Evolutionary conservation across 2,797 vertebrate genomes (phyloP), one percentile per base, ranked within the genome.

Genomic region (Arctocebus calabarensis): DNA sequence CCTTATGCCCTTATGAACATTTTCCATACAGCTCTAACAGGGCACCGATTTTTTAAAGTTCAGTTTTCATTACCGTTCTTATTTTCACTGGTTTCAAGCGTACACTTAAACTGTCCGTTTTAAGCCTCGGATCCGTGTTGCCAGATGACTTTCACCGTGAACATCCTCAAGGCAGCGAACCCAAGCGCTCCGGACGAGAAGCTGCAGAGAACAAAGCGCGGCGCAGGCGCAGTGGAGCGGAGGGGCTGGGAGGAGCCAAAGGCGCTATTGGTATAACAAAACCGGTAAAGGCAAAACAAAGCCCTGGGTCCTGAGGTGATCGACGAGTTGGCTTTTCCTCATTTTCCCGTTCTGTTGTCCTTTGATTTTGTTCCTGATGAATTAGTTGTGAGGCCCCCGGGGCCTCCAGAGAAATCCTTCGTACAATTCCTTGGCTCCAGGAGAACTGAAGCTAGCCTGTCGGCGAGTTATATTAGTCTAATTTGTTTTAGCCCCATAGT

Each of bases 161-260:
- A 61, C 10, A 7, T 32, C 79, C 5, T 5, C 52, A 2, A 2
- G 5, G 29, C 34, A 5, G 25, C 0, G 6, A 7, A 8, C 8
- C 43, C 20, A 3, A 2, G 20, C 5, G 57, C 62, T 4, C n/a
- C 0, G 17, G 1, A 45, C 3, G 4, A 1, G 10, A 43, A 37
- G 3, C 29, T 1, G 3, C 64, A 9, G 70, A 82, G 91, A 89
- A 93, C 93, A 90, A 74, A 23, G 48, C 20, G 4, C 66, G 1
- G 94, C 95, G 96, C 97, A 94, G 55, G 96, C 96, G 95, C 91
- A 29, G 0, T 3, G 45, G 29, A 0, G 73, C 62, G 0, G n/a
- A n/a, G 40, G 20, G 2, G 17, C 17, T 1, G 57, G n/a, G 2
- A 14, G 25, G 3, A 43, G 88, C 70, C 74, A 22, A 23, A 23